phyloP scores from a whole-genome alignment of 2,113 vertebrate genomes.

The Halichoeres trimaculatus region DNA sequence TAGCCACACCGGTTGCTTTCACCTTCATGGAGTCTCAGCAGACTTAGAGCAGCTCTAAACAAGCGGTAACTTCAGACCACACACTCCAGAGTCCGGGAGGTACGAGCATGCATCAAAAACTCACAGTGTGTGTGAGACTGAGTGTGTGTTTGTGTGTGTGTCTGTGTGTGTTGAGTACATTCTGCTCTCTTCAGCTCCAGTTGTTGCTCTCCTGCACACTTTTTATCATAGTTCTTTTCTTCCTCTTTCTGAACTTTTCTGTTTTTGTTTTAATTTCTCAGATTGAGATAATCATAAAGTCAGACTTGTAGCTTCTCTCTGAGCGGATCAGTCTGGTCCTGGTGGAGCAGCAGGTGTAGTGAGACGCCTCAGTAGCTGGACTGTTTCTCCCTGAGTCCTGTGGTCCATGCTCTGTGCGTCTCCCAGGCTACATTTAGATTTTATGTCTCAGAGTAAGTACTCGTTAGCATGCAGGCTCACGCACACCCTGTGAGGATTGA shows the following conservation, averaged over 20 bases:
- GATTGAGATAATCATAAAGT: not conserved
- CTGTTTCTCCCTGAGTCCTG: slow-evolving; percentile 14
- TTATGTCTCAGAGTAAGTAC: slow-evolving; percentile 44
- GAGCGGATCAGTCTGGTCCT: too few relatives aligned
- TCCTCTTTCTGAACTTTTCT: not conserved
- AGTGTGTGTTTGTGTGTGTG: not conserved
- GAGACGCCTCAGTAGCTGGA: not conserved
- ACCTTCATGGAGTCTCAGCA: slow-evolving; percentile 60
- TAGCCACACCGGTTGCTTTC: slow-evolving; percentile 62
- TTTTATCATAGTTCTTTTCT: slow-evolving; percentile 27
- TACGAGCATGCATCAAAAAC: slow-evolving; percentile 34
- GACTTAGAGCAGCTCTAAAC: slow-evolving; percentile 50
- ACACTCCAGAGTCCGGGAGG: slow-evolving; percentile 54
- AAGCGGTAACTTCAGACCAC: slow-evolving; percentile 62
- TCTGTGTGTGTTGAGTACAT: not conserved
- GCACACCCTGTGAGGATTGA: slow-evolving; percentile 18
- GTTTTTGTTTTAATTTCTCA: too few relatives aligned
- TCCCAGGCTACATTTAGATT: slow-evolving; percentile 41
- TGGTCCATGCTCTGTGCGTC: slow-evolving; percentile 30
- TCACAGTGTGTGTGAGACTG: not conserved
- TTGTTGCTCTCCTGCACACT: too few relatives aligned
- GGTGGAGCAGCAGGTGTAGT: slow-evolving; percentile 7
- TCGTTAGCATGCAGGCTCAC: slow-evolving; percentile 30
- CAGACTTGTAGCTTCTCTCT: too few relatives aligned
- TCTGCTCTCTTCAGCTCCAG: not conserved